Evolutionary conservation across 2,888 invertebrate genomes (phyloP), one percentile per base, ranked within the genome.

Genomic region (Maniola hyperantus): DNA sequence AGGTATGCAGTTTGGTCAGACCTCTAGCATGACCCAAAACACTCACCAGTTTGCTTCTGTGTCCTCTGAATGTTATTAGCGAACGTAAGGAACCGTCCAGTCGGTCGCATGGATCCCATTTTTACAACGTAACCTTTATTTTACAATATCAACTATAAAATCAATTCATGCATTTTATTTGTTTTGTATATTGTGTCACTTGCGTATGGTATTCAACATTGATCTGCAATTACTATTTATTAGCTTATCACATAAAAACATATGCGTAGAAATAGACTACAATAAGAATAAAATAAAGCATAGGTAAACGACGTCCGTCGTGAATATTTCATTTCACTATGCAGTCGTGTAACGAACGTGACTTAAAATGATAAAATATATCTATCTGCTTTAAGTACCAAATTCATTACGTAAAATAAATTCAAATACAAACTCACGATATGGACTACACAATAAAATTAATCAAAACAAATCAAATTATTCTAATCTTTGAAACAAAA

Each of bases 91-190:
- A 94, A 94, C 78, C 94, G 87, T 81, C 94, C 94, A 71, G 93
- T 92, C 77, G 94, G 94, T 79, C 94, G 93, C 89, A 94, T 92
- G 76, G 94, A 94, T 79, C 94, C 94, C 94, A 94, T 94, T 76
- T 83, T 88, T 76, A 59, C 54, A 72, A 70, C 51, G 60, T 66
- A 59, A 70, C 62, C 66, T 71, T 57, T 57, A 54, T 42, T 5
- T 57, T 57, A 11, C 42, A 57, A 20, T 15, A 10, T 26, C 74
- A 81, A 77, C 71, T 73, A 39, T 61, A 72, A 80, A 81, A 83
- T 68, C 84, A 86, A 87, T 77, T 82, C 80, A 66, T 44, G 62
- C 55, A 36, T 66, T 62, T 64, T 58, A 61, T 11, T 51, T n/a
- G 46, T n/a, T 50, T 26, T 26, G 26, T 26, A 11, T 63, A 34